Percentiles rank a stretch among this genome's conserved stretches.
These are phyloP conservation scores for Apodemus speciosus DNA, from an alignment of 2,113 vertebrate species.

Conservation along the genomic window DNA sequence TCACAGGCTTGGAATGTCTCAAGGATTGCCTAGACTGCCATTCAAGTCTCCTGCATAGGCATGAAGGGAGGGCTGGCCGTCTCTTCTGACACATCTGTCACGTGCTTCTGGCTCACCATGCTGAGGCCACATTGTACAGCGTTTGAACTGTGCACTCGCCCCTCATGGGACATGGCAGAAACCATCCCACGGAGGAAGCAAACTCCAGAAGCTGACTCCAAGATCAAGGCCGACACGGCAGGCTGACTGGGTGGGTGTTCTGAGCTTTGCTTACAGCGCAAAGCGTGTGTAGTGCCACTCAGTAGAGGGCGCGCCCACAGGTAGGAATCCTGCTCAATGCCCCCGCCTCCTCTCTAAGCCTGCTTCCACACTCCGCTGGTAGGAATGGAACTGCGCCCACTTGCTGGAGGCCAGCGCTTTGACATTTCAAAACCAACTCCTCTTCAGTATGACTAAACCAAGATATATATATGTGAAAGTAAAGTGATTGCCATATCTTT, in stretches of 20 bases:
- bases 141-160: not conserved
- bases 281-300: not conserved
- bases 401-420: slow-evolving; percentile 47
- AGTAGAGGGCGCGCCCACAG: not conserved
- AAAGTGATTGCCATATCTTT: slow-evolving; percentile 23
- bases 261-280: not conserved
- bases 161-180: not conserved
- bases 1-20: slow-evolving; percentile 29
- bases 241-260: not conserved
- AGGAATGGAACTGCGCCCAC: slow-evolving; percentile 23
- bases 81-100: not conserved
- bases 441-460: slow-evolving; percentile 62
- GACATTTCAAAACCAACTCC: slow-evolving; percentile 70
- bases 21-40: not conserved
- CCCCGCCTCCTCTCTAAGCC: not conserved
- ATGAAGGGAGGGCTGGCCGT: not conserved
- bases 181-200: not conserved
- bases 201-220: not conserved
- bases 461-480: slow-evolving; percentile 18
- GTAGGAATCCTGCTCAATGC: not conserved
- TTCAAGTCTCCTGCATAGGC: accelerated
- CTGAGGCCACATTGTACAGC: not conserved
- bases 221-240: not conserved
- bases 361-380: not conserved
- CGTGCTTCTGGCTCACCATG: not conserved